These are phyloP conservation scores for Xenops minutus DNA, from an alignment of 2,797 vertebrate species.

Conservation along the genomic window DNA sequence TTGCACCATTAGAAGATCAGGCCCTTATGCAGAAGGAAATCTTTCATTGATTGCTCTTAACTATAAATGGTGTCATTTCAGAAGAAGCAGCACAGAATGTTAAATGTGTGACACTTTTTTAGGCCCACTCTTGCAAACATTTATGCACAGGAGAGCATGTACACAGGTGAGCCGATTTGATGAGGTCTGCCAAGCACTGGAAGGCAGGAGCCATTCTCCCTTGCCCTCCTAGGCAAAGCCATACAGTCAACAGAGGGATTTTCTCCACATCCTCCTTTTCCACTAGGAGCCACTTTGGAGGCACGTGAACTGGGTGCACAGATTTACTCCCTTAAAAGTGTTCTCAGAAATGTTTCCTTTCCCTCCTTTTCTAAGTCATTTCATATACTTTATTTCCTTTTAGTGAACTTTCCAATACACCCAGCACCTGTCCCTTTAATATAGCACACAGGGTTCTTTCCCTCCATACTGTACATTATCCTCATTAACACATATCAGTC, in stretches of 20 bases:
- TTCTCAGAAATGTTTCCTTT: slow-evolving; percentile 3
- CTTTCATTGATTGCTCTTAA: slow-evolving; percentile 64
- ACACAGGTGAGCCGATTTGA: neutral
- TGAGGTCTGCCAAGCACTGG: neutral
- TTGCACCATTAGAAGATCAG: slow-evolving; percentile 50
- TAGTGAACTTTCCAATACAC: slow-evolving; percentile 59
- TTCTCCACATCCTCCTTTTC: neutral
- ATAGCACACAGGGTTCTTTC: slow-evolving; percentile 60
- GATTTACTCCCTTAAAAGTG: neutral
- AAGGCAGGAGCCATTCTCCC: neutral
- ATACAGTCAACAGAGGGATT: neutral
- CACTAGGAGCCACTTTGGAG: neutral
- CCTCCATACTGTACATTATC: slow-evolving; percentile 66
- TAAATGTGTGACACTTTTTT: slow-evolving; percentile 9
- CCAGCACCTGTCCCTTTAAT: slow-evolving; percentile 72
- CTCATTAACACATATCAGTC: slow-evolving; percentile 73
- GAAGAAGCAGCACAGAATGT: slow-evolving; percentile 8
- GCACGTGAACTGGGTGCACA: neutral
- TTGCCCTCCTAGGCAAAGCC: neutral
- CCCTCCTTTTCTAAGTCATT: neutral
- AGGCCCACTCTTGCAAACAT: neutral
- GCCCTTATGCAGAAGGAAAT: slow-evolving; percentile 50
- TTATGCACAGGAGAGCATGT: neutral
- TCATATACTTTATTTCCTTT: slow-evolving; percentile 4
- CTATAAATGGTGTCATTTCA: slow-evolving; percentile 44